Evolutionary conservation across 2,888 invertebrate genomes (phyloP).

Genomic region (Piscicola geometra): DNA sequence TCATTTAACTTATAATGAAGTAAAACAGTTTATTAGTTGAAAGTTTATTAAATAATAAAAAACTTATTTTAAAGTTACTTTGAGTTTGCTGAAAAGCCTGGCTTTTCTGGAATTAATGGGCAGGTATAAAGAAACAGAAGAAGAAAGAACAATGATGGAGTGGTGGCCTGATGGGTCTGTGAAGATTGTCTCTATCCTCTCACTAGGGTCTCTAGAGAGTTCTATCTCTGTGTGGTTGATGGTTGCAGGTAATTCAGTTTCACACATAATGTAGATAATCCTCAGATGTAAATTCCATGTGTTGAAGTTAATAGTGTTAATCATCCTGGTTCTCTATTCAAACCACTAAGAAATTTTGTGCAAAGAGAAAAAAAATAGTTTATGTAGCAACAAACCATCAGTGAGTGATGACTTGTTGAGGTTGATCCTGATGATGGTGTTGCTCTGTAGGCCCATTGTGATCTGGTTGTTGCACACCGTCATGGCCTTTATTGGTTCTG

Average conservation of each 20-base stretch:
- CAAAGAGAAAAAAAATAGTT: slow-evolving; percentile 6
- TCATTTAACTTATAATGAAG: no score
- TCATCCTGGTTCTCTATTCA: no score
- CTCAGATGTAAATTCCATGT: no score
- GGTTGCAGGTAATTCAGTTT: no score
- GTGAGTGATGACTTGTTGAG: slow-evolving; percentile 71
- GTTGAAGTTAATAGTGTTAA: no score
- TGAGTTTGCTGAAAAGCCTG: slow-evolving; percentile 61
- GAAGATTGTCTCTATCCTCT: slow-evolving; percentile 61
- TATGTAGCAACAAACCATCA: slow-evolving; percentile 61
- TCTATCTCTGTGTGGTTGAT: slow-evolving; percentile 66
- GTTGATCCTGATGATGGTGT: slow-evolving; percentile 74
- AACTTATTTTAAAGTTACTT: slow-evolving; percentile 44
- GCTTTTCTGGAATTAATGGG: slow-evolving; percentile 72
- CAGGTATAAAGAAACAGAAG: slow-evolving; percentile 73
- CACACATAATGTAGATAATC: no score
- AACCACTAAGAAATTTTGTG: no score
- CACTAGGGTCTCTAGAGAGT: slow-evolving; percentile 61
- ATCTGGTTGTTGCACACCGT: slow-evolving; percentile 76
- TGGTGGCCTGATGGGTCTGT: slow-evolving; percentile 83
- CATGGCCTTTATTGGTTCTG: slow-evolving; percentile 73
- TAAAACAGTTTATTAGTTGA: background rate
- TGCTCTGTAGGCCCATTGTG: slow-evolving; percentile 77
- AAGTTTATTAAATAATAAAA: background rate
- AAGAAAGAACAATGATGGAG: slow-evolving; percentile 70